Conservation (phyloP, 2,888 invertebrate species). For the Embidobia sp. region DNA sequence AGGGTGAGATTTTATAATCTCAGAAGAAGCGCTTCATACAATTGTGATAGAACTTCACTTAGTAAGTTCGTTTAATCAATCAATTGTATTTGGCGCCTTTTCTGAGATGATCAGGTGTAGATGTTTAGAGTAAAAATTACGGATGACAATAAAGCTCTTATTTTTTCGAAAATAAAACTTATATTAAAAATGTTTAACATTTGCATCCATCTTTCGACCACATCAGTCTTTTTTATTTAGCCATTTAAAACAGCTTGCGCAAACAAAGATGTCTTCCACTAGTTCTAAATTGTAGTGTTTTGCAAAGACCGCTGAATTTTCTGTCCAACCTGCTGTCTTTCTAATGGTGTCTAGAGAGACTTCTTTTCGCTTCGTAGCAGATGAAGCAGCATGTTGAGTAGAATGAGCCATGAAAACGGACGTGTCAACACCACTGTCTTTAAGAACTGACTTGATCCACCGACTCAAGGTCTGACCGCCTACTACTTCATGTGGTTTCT, state of each 20-base stretch:
- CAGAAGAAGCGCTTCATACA: no score
- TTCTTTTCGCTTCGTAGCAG: neutral
- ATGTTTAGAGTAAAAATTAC: conserved; percentile 10
- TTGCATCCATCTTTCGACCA: no score
- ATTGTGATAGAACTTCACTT: no score
- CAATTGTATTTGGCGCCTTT: conserved; percentile 22
- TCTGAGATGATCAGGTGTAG: conserved; percentile 19
- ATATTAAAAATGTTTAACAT: no score
- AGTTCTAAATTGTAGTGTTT: neutral
- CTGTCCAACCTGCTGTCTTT: conserved; percentile 6
- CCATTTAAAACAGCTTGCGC: no score
- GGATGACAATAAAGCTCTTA: neutral
- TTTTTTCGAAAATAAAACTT: neutral
- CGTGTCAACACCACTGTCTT: no score
- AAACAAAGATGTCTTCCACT: neutral
- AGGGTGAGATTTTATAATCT: conserved; percentile 14
- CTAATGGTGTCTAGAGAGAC: neutral
- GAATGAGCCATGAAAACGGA: neutral
- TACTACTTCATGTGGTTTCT: no score
- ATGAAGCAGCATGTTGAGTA: neutral
- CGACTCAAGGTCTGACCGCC: no score
- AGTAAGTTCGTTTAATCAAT: conserved; percentile 24
- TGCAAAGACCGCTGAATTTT: neutral
- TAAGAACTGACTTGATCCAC: no score
- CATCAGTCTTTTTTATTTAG: no score